Evolutionary conservation across 1,140 invertebrate genomes (phyloP).

Genomic region (Dryas iulia): DNA sequence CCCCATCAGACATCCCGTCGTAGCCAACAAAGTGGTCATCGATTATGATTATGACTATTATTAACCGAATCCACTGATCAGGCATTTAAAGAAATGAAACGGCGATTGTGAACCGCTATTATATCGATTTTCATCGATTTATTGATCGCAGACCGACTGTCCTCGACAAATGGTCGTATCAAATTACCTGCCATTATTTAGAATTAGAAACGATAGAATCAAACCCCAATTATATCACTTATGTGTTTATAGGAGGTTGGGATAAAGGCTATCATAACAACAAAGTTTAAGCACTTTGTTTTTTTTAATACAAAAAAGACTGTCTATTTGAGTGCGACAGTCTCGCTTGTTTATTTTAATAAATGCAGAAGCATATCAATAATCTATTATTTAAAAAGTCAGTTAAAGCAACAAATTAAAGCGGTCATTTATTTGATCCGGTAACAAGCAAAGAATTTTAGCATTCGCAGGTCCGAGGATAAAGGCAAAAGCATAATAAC

Average conservation of each 20-base stretch:
- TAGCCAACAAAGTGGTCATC: slow-evolving; percentile 52
- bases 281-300: slow-evolving; percentile 44
- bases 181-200: slow-evolving; percentile 77
- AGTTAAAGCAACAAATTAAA: slow-evolving; percentile 20
- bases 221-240: slow-evolving; percentile 79
- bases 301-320: slow-evolving; percentile 13
- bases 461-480: slow-evolving; percentile 50
- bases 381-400: slow-evolving; percentile 13
- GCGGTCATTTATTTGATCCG: slow-evolving; percentile 22
- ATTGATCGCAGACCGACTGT: slow-evolving; percentile 78
- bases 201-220: slow-evolving; percentile 78
- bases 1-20: slow-evolving; percentile 30
- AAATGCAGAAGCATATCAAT: slow-evolving; percentile 22
- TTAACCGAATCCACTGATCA: slow-evolving; percentile 71
- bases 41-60: slow-evolving; percentile 73
- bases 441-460: slow-evolving; percentile 40
- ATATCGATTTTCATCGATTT: slow-evolving; percentile 76
- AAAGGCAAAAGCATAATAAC: slow-evolving; percentile 63
- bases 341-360: slow-evolving; percentile 19
- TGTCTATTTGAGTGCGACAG: not conserved
- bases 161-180: slow-evolving; percentile 70
- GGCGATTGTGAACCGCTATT: slow-evolving; percentile 69
- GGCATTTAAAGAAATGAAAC: slow-evolving; percentile 79
- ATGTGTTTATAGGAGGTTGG: slow-evolving; percentile 78
- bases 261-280: slow-evolving; percentile 66